Evolutionary conservation across 2,113 vertebrate species (phyloP), one percentile per base, ranked within the genome.

Genomic region (Brachypodius melanocephalos): DNA sequence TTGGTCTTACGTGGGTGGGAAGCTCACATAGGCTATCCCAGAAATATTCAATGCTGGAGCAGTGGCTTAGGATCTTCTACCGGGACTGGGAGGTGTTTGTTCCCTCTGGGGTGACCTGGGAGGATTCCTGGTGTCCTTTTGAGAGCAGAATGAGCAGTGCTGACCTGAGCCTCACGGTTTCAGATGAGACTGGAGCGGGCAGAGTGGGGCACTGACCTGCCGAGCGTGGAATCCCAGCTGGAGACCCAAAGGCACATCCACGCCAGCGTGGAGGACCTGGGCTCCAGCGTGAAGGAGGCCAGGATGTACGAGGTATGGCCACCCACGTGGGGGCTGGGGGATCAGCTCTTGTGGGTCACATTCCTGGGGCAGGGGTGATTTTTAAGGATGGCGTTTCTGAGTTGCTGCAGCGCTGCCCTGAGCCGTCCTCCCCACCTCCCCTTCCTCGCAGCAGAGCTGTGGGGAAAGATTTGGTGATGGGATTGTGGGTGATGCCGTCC

Each of bases 141-240:
- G 62, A 40, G 65, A 17, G 75, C 25, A 20, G 42, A 9, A 8
- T 8, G n/a, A 25, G 18, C 21, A 43, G 62, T 4, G 38, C 48
- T 95, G 87, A 96, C 19, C 26, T 12, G 55, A 18, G 0, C 24
- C 59, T 72, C 55, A 43, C 24, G 73, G 8, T 94, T 92, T 75
- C 73, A 99, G 99, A 98, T 99, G 92, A 98, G 98, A 25, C 58
- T 99, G 97, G 98, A 99, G 86, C 97, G 98, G 16, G 98, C 99
- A 3, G 99, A 99, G 52, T 99, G 99, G 99, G 99, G 99, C 11
- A 98, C 94, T 3, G 99, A 99, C 88, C 97, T 99, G 58, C 99
- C 99, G 0, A 99, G 98, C 3, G 99, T 99, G 88, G 99, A 99
- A 58, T 93, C 98, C 63, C 98, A 99, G 95, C 98, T 99, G 43